Conservation (phyloP, 2,113 vertebrate species). For the Thomomys bottae region DNA sequence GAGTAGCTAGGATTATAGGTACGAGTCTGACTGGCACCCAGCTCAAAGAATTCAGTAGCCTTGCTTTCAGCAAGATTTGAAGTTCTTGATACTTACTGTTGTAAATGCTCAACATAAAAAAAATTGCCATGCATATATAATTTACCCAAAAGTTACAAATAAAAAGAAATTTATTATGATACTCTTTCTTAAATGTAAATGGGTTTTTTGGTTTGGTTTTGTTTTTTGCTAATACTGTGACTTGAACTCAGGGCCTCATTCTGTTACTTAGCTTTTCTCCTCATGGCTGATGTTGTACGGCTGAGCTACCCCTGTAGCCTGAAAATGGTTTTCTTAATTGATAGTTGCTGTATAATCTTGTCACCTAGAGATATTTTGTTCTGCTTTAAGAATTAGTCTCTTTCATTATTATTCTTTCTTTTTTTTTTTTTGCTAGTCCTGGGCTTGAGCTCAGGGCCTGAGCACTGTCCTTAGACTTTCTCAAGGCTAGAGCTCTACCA, state of each 20-base stretch:
- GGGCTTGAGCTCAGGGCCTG: no score
- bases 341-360: not conserved
- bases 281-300: no score
- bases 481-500: no score
- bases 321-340: slow-evolving; percentile 25
- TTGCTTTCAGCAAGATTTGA: not conserved
- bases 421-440: no score
- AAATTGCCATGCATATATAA: not conserved
- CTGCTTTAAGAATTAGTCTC: slow-evolving; percentile 21
- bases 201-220: not conserved
- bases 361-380: not conserved
- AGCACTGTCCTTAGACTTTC: no score
- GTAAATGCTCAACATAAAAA: not conserved
- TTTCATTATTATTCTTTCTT: slow-evolving; percentile 52
- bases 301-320: slow-evolving; percentile 7
- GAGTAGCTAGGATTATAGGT: no score
- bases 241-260: no score
- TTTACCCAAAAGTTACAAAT: not conserved
- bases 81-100: not conserved
- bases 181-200: no score
- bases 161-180: no score
- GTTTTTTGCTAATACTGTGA: not conserved
- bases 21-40: no score
- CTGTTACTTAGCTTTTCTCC: no score
- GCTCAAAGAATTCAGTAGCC: not conserved